Base-by-base conservation (phyloP, 2,888 invertebrate genomes). In the Chrysolina haemoptera region DNA sequence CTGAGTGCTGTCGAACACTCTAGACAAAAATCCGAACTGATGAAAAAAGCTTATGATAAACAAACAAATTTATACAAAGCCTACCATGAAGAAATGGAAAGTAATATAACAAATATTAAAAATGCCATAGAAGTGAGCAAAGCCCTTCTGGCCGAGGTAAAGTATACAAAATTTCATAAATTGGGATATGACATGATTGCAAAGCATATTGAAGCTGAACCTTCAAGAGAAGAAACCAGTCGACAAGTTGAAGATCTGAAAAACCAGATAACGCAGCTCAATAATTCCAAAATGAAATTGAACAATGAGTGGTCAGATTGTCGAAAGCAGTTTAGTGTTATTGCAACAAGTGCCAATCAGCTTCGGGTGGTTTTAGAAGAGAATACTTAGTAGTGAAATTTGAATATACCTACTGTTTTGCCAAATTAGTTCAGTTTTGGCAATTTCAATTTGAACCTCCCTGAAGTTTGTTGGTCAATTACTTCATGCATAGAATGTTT, bases 101-200 rank as follows among this genome's bases (percentile, higher is more conserved):
- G 91, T 1, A 93, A 94, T 76, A 96, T 97, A 81, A 92, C 93
- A 80, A 90, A 93, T 67, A 96, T 96, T 0, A 94, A 95, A 85
- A 89, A 90, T 14, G 93, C 94, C 78, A 96, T 98, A 80, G 93
- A 94, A 77, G 92, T 92, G 74, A 95, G 95, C 71, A 97, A 98
- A 89, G 89, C 90, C 14, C 95, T 96, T 81, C 88, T 97, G 8
- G 91, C 93, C 48, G 91, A 94, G 83, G 96, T 96, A 0, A 96
- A 96, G 85, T 93, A 94, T 80, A 93, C 96, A 22, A 91, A 97
- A 10, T 95, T 96, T 85, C 96, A 98, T 86, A 91, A 96, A 83
- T 93, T 95, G 89, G 97, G 97, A 86, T 98, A 98, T 88, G 97
- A 98, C 89, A 93, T 96, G 12, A 85, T 98, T 55, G 97, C 97